Evolutionary conservation across 2,888 invertebrate genomes (phyloP).

Genomic region (Drosophila emarginata): DNA sequence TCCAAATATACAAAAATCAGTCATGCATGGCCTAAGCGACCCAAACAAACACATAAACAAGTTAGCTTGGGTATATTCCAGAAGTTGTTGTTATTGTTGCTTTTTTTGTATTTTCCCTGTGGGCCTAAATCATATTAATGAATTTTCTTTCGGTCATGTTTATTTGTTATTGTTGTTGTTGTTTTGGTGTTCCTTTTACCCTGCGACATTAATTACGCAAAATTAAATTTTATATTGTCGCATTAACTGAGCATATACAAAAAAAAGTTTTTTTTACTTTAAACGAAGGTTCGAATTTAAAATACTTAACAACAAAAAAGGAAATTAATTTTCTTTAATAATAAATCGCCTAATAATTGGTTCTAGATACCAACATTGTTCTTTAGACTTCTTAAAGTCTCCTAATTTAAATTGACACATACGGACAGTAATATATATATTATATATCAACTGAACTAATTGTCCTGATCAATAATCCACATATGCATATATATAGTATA

Average conservation of each 20-base stretch:
- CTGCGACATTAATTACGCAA: slow-evolving; percentile 71
- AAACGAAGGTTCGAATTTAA: background rate
- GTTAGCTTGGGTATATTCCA: slow-evolving; percentile 23
- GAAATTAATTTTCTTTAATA: too few relatives aligned
- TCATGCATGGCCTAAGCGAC: slow-evolving; percentile 61
- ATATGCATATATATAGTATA: too few relatives aligned
- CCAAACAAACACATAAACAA: slow-evolving; percentile 58
- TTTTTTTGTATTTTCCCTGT: slow-evolving; percentile 29
- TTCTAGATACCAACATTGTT: too few relatives aligned
- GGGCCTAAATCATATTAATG: slow-evolving; percentile 70
- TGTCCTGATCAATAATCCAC: too few relatives aligned
- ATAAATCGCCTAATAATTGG: too few relatives aligned
- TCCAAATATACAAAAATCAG: slow-evolving; percentile 48
- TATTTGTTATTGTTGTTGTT: slow-evolving; percentile 31
- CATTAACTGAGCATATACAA: slow-evolving; percentile 53
- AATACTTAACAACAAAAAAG: too few relatives aligned
- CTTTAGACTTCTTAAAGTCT: too few relatives aligned
- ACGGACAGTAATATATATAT: too few relatives aligned
- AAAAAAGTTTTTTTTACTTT: slow-evolving; percentile 26
- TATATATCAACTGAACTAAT: too few relatives aligned
- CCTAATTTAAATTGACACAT: too few relatives aligned
- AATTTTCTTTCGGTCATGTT: slow-evolving; percentile 62
- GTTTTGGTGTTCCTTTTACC: background rate
- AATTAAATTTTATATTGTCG: slow-evolving; percentile 75
- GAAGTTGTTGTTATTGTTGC: slow-evolving; percentile 14